Percentiles rank a stretch among this genome's conserved stretches.
Conservation (phyloP, 2,888 invertebrate genomes). For the Fabriciana adippe region DNA sequence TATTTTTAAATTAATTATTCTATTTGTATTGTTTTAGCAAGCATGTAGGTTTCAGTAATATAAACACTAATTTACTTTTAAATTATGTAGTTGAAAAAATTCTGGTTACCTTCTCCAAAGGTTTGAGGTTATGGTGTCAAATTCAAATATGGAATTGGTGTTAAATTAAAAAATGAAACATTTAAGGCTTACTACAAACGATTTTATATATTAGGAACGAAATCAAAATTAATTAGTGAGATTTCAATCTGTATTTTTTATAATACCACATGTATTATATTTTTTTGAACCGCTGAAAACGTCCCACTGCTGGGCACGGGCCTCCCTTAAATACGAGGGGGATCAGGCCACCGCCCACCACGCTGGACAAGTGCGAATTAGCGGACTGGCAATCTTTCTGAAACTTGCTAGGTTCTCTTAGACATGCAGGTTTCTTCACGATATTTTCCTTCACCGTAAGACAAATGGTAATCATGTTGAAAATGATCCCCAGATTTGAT, state of each 20-base stretch:
- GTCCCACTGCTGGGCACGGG: too few relatives aligned
- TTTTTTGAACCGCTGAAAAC: too few relatives aligned
- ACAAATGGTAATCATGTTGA: too few relatives aligned
- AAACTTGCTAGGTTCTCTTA: too few relatives aligned
- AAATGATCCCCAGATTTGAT: too few relatives aligned
- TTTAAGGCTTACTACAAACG: neutral
- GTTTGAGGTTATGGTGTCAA: slow-evolving; percentile 4
- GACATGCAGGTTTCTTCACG: too few relatives aligned
- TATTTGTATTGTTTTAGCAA: slow-evolving; percentile 6
- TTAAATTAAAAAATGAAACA: neutral
- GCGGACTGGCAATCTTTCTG: too few relatives aligned
- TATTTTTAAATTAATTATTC: neutral
- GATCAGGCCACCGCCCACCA: too few relatives aligned
- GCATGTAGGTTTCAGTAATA: neutral
- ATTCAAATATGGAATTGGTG: neutral
- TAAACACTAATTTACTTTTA: neutral
- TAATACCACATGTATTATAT: neutral
- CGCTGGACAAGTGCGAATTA: too few relatives aligned
- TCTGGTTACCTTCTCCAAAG: slow-evolving; percentile 1
- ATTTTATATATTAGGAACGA: neutral
- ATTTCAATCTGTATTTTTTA: neutral
- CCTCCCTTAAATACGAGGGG: too few relatives aligned
- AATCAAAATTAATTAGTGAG: neutral
- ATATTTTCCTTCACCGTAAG: too few relatives aligned
- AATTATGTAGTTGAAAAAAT: slow-evolving; percentile 6